A percentile compares a stretch with the other conserved stretches of the same genome.
Conservation (phyloP, 2,113 vertebrate genomes). For the Podocnemis expansa region DNA sequence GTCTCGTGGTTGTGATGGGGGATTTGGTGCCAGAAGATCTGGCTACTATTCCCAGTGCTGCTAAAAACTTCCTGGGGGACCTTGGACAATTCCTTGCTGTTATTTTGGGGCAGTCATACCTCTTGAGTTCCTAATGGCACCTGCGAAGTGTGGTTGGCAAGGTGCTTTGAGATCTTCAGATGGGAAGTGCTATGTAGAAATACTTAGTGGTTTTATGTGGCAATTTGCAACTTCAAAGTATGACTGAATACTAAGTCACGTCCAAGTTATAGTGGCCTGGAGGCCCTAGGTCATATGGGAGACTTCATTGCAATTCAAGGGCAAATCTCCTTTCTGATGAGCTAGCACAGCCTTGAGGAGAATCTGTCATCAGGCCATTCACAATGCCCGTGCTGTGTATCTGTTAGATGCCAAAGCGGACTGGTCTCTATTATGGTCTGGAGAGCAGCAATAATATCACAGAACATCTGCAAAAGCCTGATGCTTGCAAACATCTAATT, state of each 20-base stretch:
- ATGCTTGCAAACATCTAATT: not conserved
- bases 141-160: not conserved
- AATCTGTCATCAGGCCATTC: not conserved
- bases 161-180: conserved; percentile 51
- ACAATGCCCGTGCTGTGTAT: not conserved
- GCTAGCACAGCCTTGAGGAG: not conserved
- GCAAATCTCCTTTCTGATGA: not conserved
- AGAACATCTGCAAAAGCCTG: not conserved
- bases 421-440: not conserved
- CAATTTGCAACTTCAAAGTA: conserved; percentile 13
- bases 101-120: not conserved
- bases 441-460: not conserved
- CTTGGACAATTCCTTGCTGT: conserved; percentile 10
- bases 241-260: not conserved
- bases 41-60: not conserved
- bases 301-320: conserved; percentile 34
- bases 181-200: conserved; percentile 6
- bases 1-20: not conserved
- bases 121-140: not conserved
- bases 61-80: rapidly evolving
- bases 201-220: not conserved
- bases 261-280: not conserved
- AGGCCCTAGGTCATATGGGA: conserved; percentile 25
- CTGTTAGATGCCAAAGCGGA: not conserved
- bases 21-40: not conserved